phyloP scores from a whole-genome alignment of 2,797 vertebrate species.

The Prunella strophiata region DNA sequence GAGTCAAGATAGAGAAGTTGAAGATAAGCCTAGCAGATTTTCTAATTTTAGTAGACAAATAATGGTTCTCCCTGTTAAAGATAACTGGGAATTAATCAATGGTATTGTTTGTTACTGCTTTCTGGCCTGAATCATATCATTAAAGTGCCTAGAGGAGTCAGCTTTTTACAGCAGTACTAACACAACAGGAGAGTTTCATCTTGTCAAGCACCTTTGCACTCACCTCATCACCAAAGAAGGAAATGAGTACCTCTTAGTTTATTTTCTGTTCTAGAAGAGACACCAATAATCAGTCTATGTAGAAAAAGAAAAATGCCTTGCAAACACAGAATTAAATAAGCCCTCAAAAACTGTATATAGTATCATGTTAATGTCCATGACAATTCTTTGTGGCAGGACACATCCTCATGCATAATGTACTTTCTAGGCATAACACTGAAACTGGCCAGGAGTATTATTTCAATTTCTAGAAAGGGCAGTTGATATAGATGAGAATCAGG shows the following conservation, averaged over 20 bases:
- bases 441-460: slow-evolving; percentile 44
- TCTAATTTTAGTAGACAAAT: background rate
- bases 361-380: background rate
- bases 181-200: background rate
- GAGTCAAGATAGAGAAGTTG: background rate
- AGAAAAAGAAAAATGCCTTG: background rate
- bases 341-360: background rate
- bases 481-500: background rate
- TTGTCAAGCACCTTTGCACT: background rate
- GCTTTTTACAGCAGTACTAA: background rate
- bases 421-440: slow-evolving; percentile 8
- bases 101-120: background rate
- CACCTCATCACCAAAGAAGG: background rate
- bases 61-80: background rate
- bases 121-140: background rate
- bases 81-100: background rate
- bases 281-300: background rate
- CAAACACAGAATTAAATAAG: background rate
- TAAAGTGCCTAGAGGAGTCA: background rate
- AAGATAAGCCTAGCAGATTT: background rate
- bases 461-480: slow-evolving; percentile 14
- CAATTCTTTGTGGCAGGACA: slow-evolving; percentile 48
- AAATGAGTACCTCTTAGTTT: background rate
- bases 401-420: background rate
- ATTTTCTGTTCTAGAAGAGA: background rate